A percentile compares a stretch with the other conserved stretches of the same genome.
Conservation (phyloP, 2,888 invertebrate genomes). For the Thumatha senex region DNA sequence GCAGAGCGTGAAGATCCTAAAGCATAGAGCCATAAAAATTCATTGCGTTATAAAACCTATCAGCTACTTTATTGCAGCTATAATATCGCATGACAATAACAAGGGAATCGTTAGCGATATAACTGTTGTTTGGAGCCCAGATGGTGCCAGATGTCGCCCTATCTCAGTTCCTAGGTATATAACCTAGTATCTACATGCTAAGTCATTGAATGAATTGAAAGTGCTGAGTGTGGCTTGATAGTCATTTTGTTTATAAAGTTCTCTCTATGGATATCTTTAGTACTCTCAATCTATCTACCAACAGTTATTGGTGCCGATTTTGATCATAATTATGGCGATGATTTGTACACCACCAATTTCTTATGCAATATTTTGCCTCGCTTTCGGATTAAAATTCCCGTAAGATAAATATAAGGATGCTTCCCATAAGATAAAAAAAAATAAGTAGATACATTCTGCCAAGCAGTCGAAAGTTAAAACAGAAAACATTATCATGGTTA, state of each 20-base stretch:
- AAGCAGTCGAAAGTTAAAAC: too few species aligned
- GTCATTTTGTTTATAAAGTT: background rate
- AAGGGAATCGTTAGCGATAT: conserved; percentile 15
- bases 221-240: background rate
- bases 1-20: background rate
- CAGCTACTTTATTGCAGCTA: conserved; percentile 22
- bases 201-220: background rate
- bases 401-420: too few species aligned
- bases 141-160: conserved; percentile 7
- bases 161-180: too few species aligned
- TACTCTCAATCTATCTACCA: background rate
- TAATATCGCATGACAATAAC: conserved; percentile 34
- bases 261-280: background rate
- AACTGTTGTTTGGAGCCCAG: conserved; percentile 21
- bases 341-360: too few species aligned
- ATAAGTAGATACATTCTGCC: too few species aligned
- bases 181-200: background rate
- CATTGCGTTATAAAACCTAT: conserved; percentile 3
- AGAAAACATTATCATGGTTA: too few species aligned
- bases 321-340: too few species aligned
- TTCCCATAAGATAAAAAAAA: too few species aligned
- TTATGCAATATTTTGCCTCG: too few species aligned
- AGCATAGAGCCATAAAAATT: conserved; percentile 1
- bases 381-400: too few species aligned
- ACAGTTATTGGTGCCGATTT: background rate